Evolutionary conservation across 2,797 vertebrate species (phyloP).

Genomic region (Micromesistius poutassou): DNA sequence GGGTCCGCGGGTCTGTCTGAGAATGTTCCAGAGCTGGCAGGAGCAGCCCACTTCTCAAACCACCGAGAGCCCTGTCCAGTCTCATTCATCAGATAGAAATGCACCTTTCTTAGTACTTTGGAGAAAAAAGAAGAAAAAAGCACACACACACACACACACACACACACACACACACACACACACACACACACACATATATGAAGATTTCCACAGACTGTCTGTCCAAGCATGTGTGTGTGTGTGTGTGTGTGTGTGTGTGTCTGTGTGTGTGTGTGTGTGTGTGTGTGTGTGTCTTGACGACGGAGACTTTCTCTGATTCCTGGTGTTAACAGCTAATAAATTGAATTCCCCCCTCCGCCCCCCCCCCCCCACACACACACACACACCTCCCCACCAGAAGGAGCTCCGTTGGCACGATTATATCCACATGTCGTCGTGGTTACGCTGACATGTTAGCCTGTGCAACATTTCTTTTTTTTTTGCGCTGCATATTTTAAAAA

Average conservation of each 20-base stretch:
- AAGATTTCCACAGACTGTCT: slow-evolving; percentile 28
- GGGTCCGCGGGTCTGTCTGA: slow-evolving; percentile 24
- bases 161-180: slow-evolving; percentile 49
- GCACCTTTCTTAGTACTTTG: slow-evolving; percentile 59
- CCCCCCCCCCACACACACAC: background rate
- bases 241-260: slow-evolving; percentile 17
- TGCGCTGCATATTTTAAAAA: slow-evolving; percentile 65
- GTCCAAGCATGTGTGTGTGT: slow-evolving; percentile 27
- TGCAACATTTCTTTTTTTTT: background rate
- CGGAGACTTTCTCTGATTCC: slow-evolving; percentile 59
- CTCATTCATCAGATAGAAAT: slow-evolving; percentile 69
- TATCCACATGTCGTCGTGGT: slow-evolving; percentile 68
- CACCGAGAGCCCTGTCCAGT: slow-evolving; percentile 50
- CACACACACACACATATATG: slow-evolving; percentile 24
- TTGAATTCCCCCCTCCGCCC: slow-evolving; percentile 55
- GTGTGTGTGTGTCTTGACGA: slow-evolving; percentile 34
- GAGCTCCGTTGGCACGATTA: slow-evolving; percentile 65
- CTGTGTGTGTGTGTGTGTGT: too few relatives aligned
- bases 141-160: slow-evolving; percentile 48
- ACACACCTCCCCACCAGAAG: slow-evolving; percentile 12
- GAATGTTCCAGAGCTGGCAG: slow-evolving; percentile 46
- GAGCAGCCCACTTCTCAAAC: slow-evolving; percentile 43
- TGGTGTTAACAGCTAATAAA: slow-evolving; percentile 77
- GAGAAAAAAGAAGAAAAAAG: slow-evolving; percentile 56
- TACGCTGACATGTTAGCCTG: slow-evolving; percentile 61